Evolutionary conservation across 2,797 vertebrate species (phyloP), one percentile per base, ranked within the genome.

Genomic region (Uromys caudimaculatus): DNA sequence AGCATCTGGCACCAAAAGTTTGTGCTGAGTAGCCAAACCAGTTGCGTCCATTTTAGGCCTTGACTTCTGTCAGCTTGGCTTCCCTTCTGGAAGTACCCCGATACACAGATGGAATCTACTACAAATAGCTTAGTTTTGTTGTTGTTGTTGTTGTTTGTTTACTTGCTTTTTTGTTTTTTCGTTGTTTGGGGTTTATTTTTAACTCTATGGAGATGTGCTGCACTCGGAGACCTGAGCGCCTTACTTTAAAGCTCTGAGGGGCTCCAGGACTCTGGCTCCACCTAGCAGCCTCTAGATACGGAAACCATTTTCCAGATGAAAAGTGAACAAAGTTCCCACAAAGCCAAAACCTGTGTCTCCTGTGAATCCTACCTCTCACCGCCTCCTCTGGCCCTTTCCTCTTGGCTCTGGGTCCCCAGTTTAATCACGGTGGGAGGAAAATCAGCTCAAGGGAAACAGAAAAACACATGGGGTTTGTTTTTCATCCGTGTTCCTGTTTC

Each of bases 51-150:
- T 29, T 64, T 58, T 27, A 41, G 2, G 35, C 21, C 6, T 19
- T 19, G 9, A 38, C 58, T 8, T 32, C 23, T 6, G 73, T 71
- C 17, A 5, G 38, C 38, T 62, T 75, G 41, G 71, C 44, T 35
- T 81, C 44, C 21, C 78, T 73, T 35, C 0, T 0, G 17, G 35
- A 62, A 75, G 75, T 4, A 16, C 44, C 60, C 52, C 0, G 2
- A 19, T 14, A 4, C 0, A 24, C 0, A 13, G 17, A 0, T 13
- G 4, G 44, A 21, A n/a, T 79, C 23, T 47, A 7, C 35, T 0
- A 0, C 9, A 38, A 23, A 44, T 38, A 24, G 5, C 23, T 73
- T 1, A 7, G n/a, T 13, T 44, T 58, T 29, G 64, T 14, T 67
- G n/a, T 52, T 52, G 50, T 52, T 52, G 8, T 52, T 7, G 8